Conservation (phyloP, 2,888 invertebrate genomes). For the Euclidia mi region DNA sequence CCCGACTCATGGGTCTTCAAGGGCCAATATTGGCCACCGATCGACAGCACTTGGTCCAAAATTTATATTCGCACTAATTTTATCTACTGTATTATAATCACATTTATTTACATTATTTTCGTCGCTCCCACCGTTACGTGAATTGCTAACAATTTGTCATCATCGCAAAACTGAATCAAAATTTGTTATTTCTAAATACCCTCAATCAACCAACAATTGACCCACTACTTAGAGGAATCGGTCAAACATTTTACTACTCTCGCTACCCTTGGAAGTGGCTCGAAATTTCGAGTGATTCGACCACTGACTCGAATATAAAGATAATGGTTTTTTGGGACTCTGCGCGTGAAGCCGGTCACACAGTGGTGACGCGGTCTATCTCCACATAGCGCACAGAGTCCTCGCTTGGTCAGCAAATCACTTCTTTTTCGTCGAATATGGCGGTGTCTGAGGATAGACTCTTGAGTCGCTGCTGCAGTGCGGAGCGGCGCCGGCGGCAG, state of each 20-base stretch:
- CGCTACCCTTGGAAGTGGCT: constrained; percentile 39
- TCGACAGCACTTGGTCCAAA: constrained; percentile 87
- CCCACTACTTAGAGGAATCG: constrained; percentile 60
- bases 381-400: constrained; percentile 98
- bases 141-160: constrained; percentile 35
- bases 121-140: constrained; percentile 44
- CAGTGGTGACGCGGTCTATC: constrained; percentile 97
- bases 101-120: constrained; percentile 61
- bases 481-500: constrained; percentile 93
- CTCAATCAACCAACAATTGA: constrained; percentile 62
- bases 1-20: background rate
- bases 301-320: constrained; percentile 16
- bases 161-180: constrained; percentile 38
- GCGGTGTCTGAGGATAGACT: constrained; percentile 95
- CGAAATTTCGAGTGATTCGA: constrained; percentile 13
- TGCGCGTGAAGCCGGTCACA: constrained; percentile 91
- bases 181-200: constrained; percentile 51
- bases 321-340: constrained; percentile 69
- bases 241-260: constrained; percentile 52
- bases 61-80: constrained; percentile 65
- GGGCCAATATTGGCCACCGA: constrained; percentile 67
- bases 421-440: constrained; percentile 96
- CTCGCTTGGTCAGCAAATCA: constrained; percentile 99
- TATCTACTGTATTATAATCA: constrained; percentile 58
- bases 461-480: constrained; percentile 94